These are phyloP conservation scores for Cataglyphis cursor DNA, from an alignment of 2,888 invertebrate genomes.

Conservation along the genomic window DNA sequence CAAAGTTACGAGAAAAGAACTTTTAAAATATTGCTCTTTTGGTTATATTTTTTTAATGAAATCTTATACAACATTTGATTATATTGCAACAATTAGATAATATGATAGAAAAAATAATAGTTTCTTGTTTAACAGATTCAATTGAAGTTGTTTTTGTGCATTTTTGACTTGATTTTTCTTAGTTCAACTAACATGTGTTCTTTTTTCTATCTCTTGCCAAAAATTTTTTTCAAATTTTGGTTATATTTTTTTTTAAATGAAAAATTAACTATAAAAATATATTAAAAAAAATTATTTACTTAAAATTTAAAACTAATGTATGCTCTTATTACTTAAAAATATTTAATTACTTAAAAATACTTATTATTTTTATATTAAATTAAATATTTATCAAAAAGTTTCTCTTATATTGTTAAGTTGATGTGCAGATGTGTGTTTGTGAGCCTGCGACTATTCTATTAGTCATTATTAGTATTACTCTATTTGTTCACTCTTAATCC, in stretches of 20 bases:
- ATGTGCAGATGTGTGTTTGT: background rate
- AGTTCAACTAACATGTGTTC: background rate
- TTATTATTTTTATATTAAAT: constrained; percentile 15
- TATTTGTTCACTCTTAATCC: background rate
- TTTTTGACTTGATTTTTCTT: background rate
- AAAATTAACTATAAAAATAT: background rate
- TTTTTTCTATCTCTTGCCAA: background rate
- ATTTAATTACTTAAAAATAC: constrained; percentile 3
- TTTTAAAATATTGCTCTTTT: background rate
- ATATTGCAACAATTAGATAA: background rate
- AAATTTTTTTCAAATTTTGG: background rate
- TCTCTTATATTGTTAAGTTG: background rate
- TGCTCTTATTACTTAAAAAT: background rate
- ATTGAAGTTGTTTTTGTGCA: background rate
- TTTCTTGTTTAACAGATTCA: constrained; percentile 5
- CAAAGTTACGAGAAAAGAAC: background rate
- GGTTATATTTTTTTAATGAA: constrained; percentile 1
- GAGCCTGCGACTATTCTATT: background rate
- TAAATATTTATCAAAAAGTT: background rate
- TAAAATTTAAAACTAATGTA: background rate
- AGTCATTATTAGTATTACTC: background rate
- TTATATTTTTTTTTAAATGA: background rate
- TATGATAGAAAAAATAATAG: background rate
- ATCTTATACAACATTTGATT: background rate
- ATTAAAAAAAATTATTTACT: background rate